A percentile compares a stretch with the other conserved stretches of the same genome.
phyloP scores from a whole-genome alignment of 2,888 invertebrate genomes.

The Zygothrica quintamaculata region DNA sequence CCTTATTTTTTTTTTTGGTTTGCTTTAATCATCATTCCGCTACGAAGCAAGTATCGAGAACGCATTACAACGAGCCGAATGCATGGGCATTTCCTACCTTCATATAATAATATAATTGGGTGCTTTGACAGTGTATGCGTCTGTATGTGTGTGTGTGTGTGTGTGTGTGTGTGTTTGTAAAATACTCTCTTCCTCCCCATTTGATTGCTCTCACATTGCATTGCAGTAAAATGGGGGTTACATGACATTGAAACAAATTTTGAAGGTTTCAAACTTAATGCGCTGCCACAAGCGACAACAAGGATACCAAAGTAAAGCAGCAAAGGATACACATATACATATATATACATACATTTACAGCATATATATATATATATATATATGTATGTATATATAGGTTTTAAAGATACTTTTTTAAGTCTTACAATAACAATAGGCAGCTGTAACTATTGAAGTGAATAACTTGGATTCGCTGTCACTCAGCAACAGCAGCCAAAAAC shows the following conservation, averaged over 20 bases:
- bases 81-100: conserved; percentile 54
- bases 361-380: conserved; percentile 4
- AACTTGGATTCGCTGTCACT: too few relatives aligned
- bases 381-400: not conserved
- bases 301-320: not conserved
- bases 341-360: conserved; percentile 6
- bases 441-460: too few relatives aligned
- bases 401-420: too few relatives aligned
- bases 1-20: too few relatives aligned
- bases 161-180: conserved; percentile 1
- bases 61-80: conserved; percentile 6
- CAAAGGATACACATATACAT: not conserved
- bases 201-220: not conserved
- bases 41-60: conserved; percentile 21
- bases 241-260: conserved; percentile 77
- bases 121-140: conserved; percentile 15
- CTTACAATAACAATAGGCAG: too few relatives aligned
- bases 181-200: conserved; percentile 10
- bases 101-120: conserved; percentile 36
- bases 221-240: conserved; percentile 73
- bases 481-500: too few relatives aligned
- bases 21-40: not conserved
- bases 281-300: too few relatives aligned
- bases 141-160: not conserved
- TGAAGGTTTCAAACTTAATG: conserved; percentile 63